Evolutionary conservation across 2,113 vertebrate species (phyloP).

Genomic region (Hyaena hyaena): DNA sequence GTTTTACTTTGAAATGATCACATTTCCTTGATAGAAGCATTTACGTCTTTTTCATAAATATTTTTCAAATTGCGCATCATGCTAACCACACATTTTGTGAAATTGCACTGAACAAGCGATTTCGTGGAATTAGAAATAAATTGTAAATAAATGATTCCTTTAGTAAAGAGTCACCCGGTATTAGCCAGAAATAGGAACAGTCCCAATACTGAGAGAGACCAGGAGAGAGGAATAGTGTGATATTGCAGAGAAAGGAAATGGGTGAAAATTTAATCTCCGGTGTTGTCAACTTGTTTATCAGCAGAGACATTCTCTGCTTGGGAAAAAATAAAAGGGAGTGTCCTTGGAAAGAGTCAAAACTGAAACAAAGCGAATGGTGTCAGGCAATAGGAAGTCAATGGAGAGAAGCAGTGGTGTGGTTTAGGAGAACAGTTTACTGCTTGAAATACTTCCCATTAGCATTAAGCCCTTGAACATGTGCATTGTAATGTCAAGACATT

Average conservation of each 20-base stretch:
- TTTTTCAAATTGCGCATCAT: constrained; percentile 28
- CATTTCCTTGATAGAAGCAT: not conserved
- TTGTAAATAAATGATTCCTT: not conserved
- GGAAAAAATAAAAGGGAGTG: not conserved
- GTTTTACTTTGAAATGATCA: not conserved
- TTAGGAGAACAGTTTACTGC: not conserved
- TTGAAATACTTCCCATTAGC: constrained; percentile 21
- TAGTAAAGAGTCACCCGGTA: not conserved
- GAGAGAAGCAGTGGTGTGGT: not conserved
- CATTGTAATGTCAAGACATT: not conserved
- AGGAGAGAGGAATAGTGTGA: not conserved
- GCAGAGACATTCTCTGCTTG: not conserved
- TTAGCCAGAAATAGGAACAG: not conserved
- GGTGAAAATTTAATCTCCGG: not conserved
- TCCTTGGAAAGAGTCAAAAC: constrained; percentile 34
- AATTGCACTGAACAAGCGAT: not conserved
- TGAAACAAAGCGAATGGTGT: not conserved
- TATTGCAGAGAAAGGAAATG: not conserved
- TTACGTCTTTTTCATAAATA: not conserved
- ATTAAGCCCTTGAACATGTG: constrained; percentile 14
- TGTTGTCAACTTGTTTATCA: not conserved
- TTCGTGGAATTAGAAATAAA: constrained; percentile 38
- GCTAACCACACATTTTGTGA: not conserved
- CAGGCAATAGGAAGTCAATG: not conserved
- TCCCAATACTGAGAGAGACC: not conserved